Evolutionary conservation across 2,888 invertebrate species (phyloP).

Genomic region (Cerceris ruficornis): DNA sequence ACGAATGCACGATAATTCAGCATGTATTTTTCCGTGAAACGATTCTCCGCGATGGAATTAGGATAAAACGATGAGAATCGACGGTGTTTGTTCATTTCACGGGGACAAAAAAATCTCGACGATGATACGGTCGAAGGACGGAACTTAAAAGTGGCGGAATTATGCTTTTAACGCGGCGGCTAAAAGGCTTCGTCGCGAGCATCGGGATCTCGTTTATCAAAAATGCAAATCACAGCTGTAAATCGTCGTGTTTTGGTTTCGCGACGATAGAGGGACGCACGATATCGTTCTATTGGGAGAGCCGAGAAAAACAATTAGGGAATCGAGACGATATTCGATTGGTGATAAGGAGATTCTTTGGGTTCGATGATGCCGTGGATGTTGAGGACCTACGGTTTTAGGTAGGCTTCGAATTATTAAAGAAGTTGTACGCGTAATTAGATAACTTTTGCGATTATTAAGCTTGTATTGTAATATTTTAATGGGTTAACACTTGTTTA

Average conservation of each 20-base stretch:
- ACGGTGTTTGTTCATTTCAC: not conserved
- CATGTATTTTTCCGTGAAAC: not conserved
- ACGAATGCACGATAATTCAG: not conserved
- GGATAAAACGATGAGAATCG: not conserved
- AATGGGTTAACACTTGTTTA: too few relatives aligned
- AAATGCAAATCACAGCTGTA: constrained; percentile 4
- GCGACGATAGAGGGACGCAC: constrained; percentile 3
- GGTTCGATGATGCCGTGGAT: not conserved
- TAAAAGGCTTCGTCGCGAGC: too few relatives aligned
- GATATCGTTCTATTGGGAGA: not conserved
- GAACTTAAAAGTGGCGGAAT: not conserved
- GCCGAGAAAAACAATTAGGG: not conserved
- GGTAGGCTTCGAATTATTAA: too few relatives aligned
- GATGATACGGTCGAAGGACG: not conserved
- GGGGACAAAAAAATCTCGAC: not conserved
- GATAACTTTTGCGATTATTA: too few relatives aligned
- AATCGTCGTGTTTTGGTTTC: not conserved
- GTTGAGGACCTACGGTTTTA: too few relatives aligned
- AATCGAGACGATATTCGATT: not conserved
- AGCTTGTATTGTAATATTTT: too few relatives aligned
- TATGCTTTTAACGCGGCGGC: not conserved
- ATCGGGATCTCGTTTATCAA: not conserved
- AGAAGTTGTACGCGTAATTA: too few relatives aligned
- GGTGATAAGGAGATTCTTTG: not conserved
- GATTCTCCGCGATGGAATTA: too few relatives aligned